These are phyloP conservation scores for Procavia capensis DNA, from an alignment of 2,113 vertebrate species.

Conservation along the genomic window DNA sequence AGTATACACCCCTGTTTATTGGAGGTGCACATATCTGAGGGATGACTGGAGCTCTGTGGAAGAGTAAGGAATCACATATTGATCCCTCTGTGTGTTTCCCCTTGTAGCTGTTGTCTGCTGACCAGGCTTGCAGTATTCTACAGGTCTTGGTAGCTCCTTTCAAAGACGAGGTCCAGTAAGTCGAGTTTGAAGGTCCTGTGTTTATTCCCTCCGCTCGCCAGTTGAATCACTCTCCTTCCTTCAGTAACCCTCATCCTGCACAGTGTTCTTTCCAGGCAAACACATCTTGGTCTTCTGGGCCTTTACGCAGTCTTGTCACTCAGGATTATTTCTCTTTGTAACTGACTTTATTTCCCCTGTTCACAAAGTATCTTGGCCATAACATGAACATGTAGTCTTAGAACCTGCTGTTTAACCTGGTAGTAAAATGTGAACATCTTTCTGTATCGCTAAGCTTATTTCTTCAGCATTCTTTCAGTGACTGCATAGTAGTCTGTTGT, in stretches of 20 bases:
- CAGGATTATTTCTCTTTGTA: neutral
- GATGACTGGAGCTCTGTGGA: neutral
- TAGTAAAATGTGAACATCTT: neutral
- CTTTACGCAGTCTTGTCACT: neutral
- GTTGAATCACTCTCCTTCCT: neutral
- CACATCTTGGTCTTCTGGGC: neutral
- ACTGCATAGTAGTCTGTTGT: neutral
- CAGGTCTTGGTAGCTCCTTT: neutral
- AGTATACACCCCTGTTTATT: neutral
- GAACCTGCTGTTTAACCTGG: neutral
- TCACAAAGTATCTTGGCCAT: neutral
- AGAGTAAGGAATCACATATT: neutral
- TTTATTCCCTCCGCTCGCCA: neutral
- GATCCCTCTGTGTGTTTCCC: neutral
- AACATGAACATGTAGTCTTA: neutral
- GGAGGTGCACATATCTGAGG: neutral
- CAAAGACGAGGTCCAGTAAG: neutral
- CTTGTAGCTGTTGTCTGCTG: neutral
- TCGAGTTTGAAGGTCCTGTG: neutral
- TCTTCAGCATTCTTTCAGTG: neutral
- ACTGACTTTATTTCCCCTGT: neutral
- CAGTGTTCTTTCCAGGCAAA: neutral
- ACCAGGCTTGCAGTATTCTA: neutral
- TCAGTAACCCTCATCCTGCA: neutral
- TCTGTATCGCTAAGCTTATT: neutral